Base-by-base conservation (phyloP, 1,140 invertebrate species). In the Papilio machaon region DNA sequence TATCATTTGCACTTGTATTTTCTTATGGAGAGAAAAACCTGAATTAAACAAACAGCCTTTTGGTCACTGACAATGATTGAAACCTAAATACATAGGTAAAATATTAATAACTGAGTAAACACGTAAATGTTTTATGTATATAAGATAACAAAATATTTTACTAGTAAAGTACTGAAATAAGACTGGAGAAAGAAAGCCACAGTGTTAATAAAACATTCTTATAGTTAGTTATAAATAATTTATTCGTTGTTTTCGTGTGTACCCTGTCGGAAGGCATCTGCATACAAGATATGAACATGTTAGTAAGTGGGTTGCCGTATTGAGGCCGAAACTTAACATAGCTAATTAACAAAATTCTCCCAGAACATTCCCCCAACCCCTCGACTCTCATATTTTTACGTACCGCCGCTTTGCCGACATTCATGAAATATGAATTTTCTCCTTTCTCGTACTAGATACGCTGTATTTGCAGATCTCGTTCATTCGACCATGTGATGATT, bases 311-410 rank as follows among this genome's bases (percentile, higher is more conserved):
- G 54, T 58, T 77, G 43, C 15, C 15, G 30, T 58, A 78, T 60
- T 60, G 38, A 78, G 76, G 76, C 54, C 52, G 54, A 38, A 54
- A 35, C 54, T 78, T 78, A 78, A 78, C 76, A 78, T 64, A 54
- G 76, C 76, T 78, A 78, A 78, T 78, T 78, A 78, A 78, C 76
- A 64, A 78, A 79, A 79, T 79, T 78, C 52, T 47, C 58, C n/a
- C 77, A 79, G 60, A 67, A 46, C 43, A 43, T 43, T 49, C n/a
- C 60, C 77, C 30, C 38, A 43, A 60, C 60, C 77, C 67, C 58
- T 60, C 54, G 60, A 60, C 77, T 79, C 77, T 79, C 58, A 47
- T 47, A 67, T 79, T 79, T 79, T 79, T 67, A 79, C 23, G 60
- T 43, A 67, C 15, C n/a, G 64, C 30, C 46, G 54, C 38, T 54